Evolutionary conservation across 2,113 vertebrate species (phyloP).

Genomic region (Corythaeola cristata): DNA sequence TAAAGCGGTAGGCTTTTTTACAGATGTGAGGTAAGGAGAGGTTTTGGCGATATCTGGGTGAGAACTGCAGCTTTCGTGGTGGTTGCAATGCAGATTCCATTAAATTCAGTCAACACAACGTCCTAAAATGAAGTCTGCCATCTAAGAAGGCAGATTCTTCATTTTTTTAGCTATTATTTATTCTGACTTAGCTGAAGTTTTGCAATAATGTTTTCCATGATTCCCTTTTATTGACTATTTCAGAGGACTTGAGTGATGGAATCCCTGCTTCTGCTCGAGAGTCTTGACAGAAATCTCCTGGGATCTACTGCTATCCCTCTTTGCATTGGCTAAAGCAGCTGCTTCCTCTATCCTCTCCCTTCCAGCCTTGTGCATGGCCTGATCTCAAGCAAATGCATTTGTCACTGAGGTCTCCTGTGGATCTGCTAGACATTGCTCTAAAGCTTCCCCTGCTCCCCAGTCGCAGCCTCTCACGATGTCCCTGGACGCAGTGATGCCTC

Average conservation of each 20-base stretch:
- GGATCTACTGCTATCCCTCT: not conserved
- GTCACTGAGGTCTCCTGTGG: not conserved
- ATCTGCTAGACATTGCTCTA: not conserved
- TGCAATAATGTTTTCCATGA: not conserved
- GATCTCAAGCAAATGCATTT: not conserved
- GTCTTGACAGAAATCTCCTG: not conserved
- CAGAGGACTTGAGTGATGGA: not conserved
- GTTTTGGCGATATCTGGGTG: not conserved
- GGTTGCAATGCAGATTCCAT: not conserved
- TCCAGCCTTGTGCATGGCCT: not conserved
- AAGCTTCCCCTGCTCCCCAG: not conserved
- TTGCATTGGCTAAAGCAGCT: not conserved
- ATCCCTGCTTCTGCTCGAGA: not conserved
- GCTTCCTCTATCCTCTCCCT: not conserved
- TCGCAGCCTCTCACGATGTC: accelerated
- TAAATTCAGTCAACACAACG: not conserved
- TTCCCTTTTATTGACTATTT: not conserved
- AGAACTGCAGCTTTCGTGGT: not conserved
- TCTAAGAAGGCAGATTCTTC: not conserved
- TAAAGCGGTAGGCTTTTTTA: not conserved
- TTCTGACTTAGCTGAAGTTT: not conserved
- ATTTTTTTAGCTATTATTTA: not conserved
- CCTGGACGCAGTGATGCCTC: not conserved
- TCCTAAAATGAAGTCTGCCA: not conserved
- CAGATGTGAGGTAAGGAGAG: not conserved